A percentile compares a stretch with the other conserved stretches of the same genome.
These are phyloP conservation scores for Mythimna loreyi DNA, from an alignment of 2,888 invertebrate genomes.

Conservation along the genomic window DNA sequence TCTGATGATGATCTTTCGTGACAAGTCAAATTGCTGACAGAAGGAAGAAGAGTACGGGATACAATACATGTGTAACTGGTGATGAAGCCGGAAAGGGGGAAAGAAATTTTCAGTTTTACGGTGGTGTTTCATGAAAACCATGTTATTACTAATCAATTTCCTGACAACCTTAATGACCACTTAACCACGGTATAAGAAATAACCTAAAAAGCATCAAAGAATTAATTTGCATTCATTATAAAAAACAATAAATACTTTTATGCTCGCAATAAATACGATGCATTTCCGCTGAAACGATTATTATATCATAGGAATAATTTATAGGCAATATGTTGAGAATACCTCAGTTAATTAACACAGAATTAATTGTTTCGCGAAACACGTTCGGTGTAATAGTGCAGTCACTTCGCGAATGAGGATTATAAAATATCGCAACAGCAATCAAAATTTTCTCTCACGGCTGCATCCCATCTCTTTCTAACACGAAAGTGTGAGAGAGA, in stretches of 20 bases:
- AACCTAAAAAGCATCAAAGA: conserved; percentile 7
- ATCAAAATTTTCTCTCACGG: conserved; percentile 63
- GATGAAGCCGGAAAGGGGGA: too few species aligned
- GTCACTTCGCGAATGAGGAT: conserved; percentile 56
- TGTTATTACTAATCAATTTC: neutral
- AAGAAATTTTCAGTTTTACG: too few species aligned
- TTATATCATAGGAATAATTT: conserved; percentile 49
- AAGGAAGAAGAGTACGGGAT: too few species aligned
- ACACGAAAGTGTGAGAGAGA: conserved; percentile 56
- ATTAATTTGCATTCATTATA: conserved; percentile 36
- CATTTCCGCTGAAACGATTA: conserved; percentile 52
- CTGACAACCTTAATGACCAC: neutral
- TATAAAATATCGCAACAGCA: conserved; percentile 63
- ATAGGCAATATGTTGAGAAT: conserved; percentile 45
- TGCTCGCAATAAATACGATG: conserved; percentile 43
- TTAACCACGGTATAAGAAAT: neutral
- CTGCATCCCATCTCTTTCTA: conserved; percentile 55
- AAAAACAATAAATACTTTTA: conserved; percentile 50
- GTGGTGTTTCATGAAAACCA: too few species aligned
- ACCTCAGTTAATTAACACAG: conserved; percentile 48
- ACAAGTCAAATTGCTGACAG: too few species aligned
- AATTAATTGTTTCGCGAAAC: conserved; percentile 58
- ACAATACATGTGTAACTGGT: too few species aligned
- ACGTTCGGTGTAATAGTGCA: conserved; percentile 61
- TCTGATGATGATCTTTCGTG: too few species aligned